Evolutionary conservation across 2,113 vertebrate genomes (phyloP), one percentile per base, ranked within the genome.

Genomic region (Ursus arctos): DNA sequence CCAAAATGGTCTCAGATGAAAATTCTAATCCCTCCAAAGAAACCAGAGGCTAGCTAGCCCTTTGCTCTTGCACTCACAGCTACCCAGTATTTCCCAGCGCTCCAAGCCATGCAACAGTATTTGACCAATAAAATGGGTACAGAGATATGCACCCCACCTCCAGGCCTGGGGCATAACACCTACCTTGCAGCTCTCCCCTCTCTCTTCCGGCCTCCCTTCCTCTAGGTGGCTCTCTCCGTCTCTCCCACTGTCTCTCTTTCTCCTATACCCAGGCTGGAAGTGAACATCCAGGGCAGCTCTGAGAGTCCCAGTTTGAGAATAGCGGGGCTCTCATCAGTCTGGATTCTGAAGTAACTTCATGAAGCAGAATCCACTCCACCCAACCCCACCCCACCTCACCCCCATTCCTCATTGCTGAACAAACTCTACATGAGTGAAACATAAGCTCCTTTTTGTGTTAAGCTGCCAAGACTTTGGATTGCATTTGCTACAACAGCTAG

Each of bases 11-110:
- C 26, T 97, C 43, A 31, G 3, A 53, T 47, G 12, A 95, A 85
- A 93, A 77, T 47, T 91, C 21, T 7, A n/a, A 28, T 80, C 36
- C 65, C 21, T 83, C 83, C 13, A 57, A 91, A 91, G 77, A 93
- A 88, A 51, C 7, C 57, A 55, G 24, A 55, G 36, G 22, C 53
- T n/a, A 22, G n/a, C 7, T 67, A 26, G 7, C 4, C 31, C 15
- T 69, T 87, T 83, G 31, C 12, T 87, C 14, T 47, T 4, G 19
- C 4, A 9, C 4, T 26, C 31, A 36, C 3, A 22, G 26, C n/a
- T 28, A 14, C 2, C 18, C 88, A 49, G 19, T 19, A 57, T 21
- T 22, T 47, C 31, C 13, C 19, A 43, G 36, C 0, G 71, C 43
- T 67, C 47, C 28, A 18, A 43, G 53, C 2, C 31, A 61, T 49